Evolutionary conservation across 2,797 vertebrate genomes (phyloP).

Genomic region (Chelidonichthys spinosus): DNA sequence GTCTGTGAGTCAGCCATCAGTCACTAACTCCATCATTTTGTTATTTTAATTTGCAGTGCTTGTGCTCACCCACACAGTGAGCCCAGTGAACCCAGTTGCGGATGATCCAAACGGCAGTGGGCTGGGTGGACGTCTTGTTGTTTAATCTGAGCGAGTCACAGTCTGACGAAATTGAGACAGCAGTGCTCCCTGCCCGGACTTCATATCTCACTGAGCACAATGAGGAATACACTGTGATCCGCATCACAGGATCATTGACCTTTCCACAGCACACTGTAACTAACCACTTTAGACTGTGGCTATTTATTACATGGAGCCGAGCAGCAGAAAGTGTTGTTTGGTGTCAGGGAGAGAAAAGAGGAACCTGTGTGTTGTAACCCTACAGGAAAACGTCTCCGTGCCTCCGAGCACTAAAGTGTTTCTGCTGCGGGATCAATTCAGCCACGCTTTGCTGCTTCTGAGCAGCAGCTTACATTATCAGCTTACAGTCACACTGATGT

Average conservation of each 20-base stretch:
- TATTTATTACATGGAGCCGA: slow-evolving; percentile 51
- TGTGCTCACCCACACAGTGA: slow-evolving; percentile 65
- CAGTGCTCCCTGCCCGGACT: slow-evolving; percentile 30
- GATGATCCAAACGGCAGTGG: slow-evolving; percentile 47
- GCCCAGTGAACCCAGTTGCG: slow-evolving; percentile 36
- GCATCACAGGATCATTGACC: slow-evolving; percentile 64
- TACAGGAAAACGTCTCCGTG: slow-evolving; percentile 54
- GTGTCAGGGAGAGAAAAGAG: slow-evolving; percentile 43
- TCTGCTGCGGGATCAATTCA: slow-evolving; percentile 45
- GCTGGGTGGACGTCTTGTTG: slow-evolving; percentile 27
- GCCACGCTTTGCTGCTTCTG: slow-evolving; percentile 34
- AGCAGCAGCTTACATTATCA: slow-evolving; percentile 42
- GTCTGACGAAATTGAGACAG: slow-evolving; percentile 40
- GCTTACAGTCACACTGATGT: slow-evolving; percentile 32
- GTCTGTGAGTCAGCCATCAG: slow-evolving; percentile 72
- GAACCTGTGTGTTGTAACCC: slow-evolving; percentile 50
- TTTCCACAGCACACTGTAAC: slow-evolving; percentile 65
- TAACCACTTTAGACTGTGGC: slow-evolving; percentile 62
- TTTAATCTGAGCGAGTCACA: slow-evolving; percentile 33
- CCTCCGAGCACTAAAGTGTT: slow-evolving; percentile 30
- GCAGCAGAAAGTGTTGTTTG: slow-evolving; percentile 51
- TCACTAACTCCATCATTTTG: slow-evolving; percentile 67
- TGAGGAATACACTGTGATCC: slow-evolving; percentile 43
- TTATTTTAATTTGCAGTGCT: slow-evolving; percentile 60
- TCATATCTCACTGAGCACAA: slow-evolving; percentile 60